A percentile compares a stretch with the other conserved stretches of the same genome.
phyloP scores from a whole-genome alignment of 2,797 vertebrate species.

The Mormyrops attenuatus region DNA sequence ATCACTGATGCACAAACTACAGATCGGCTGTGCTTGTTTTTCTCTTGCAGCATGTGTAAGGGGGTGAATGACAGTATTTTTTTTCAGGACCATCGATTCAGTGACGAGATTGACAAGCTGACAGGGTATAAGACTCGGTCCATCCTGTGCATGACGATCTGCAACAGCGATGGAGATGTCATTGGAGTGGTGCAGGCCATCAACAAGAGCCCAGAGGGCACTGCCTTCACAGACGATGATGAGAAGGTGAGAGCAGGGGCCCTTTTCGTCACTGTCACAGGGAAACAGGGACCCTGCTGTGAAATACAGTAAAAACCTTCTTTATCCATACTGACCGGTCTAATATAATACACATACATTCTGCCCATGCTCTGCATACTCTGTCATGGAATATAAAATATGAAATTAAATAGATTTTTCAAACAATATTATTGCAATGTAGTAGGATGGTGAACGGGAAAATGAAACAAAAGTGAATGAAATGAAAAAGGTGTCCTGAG shows the following conservation, averaged over 20 bases:
- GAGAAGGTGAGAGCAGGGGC: conserved; percentile 61
- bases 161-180: conserved; percentile 70
- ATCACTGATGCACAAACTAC: background rate
- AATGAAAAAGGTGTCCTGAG: background rate
- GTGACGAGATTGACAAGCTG: conserved; percentile 75
- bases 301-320: background rate
- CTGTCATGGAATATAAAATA: background rate
- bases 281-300: background rate
- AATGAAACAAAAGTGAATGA: background rate
- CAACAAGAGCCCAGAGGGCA: conserved; percentile 69
- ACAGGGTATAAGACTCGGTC: conserved; percentile 74
- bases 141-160: conserved; percentile 72
- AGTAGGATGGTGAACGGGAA: background rate
- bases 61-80: background rate
- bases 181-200: conserved; percentile 73
- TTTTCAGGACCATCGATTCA: conserved; percentile 71
- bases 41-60: background rate
- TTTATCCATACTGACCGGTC: background rate
- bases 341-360: background rate
- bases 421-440: background rate
- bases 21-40: background rate
- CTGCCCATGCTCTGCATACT: background rate
- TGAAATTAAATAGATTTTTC: background rate
- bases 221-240: conserved; percentile 68
- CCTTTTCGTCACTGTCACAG: background rate